Evolutionary conservation across 1,140 invertebrate species (phyloP).

Genomic region (Trichogramma pretiosum): DNA sequence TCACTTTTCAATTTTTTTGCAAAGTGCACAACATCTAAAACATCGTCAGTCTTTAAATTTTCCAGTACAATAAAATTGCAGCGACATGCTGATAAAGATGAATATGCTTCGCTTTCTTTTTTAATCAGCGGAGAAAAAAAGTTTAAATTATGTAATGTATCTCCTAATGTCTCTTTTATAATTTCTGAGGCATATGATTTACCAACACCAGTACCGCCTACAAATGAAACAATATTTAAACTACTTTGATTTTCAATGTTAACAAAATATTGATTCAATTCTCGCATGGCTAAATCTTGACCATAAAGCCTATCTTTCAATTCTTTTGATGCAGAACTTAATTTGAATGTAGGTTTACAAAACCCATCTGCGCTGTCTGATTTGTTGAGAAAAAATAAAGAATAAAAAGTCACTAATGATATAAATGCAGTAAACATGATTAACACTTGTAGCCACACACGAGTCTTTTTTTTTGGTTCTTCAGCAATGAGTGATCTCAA

Average conservation of each 20-base stretch:
- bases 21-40: constrained; percentile 21
- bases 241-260: constrained; percentile 10
- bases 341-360: constrained; percentile 23
- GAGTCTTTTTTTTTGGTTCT: constrained; percentile 14
- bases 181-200: constrained; percentile 38
- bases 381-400: constrained; percentile 20
- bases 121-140: constrained; percentile 22
- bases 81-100: constrained; percentile 17
- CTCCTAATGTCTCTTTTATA: constrained; percentile 27
- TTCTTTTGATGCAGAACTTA: constrained; percentile 23
- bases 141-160: constrained; percentile 19
- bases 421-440: constrained; percentile 20
- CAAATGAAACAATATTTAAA: constrained; percentile 26
- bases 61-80: constrained; percentile 35
- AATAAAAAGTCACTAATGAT: constrained; percentile 9
- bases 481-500: constrained; percentile 19
- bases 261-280: constrained; percentile 18
- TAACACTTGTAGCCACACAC: constrained; percentile 9
- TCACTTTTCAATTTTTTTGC: constrained; percentile 14
- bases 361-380: constrained; percentile 13
- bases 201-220: constrained; percentile 39
- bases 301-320: constrained; percentile 28
- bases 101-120: constrained; percentile 18
- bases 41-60: constrained; percentile 29
- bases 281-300: constrained; percentile 25